These are phyloP conservation scores for Centroberyx gerrardi DNA, from an alignment of 2,797 vertebrate genomes.

Conservation along the genomic window DNA sequence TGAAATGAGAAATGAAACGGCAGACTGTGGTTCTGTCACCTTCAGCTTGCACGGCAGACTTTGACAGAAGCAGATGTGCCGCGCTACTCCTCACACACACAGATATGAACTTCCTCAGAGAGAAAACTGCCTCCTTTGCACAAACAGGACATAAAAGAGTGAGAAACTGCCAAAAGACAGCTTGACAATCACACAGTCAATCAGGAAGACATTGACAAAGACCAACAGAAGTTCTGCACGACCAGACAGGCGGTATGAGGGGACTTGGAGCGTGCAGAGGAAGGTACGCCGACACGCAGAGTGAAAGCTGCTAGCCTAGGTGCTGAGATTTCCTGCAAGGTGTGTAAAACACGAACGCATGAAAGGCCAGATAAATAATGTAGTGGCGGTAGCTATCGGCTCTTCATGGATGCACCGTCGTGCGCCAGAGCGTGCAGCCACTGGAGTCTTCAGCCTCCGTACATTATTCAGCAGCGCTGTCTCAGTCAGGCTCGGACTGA, in stretches of 20 bases:
- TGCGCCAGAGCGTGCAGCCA: conserved; percentile 60
- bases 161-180: conserved; percentile 3
- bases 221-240: background rate
- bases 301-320: conserved; percentile 36
- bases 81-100: conserved; percentile 29
- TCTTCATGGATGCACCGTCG: conserved; percentile 53
- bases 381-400: conserved; percentile 50
- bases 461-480: conserved; percentile 72
- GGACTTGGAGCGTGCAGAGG: background rate
- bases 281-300: conserved; percentile 8
- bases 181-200: conserved; percentile 21
- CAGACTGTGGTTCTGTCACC: conserved; percentile 60
- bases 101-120: conserved; percentile 27
- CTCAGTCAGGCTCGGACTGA: conserved; percentile 59
- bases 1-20: conserved; percentile 49
- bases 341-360: conserved; percentile 60
- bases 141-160: background rate
- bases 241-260: background rate
- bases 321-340: conserved; percentile 53
- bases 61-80: conserved; percentile 66
- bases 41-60: conserved; percentile 46
- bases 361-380: conserved; percentile 66
- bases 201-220: background rate
- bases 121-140: background rate
- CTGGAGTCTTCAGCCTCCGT: conserved; percentile 63